Conservation (phyloP, 2,888 invertebrate species). For the Ophion ellenae region DNA sequence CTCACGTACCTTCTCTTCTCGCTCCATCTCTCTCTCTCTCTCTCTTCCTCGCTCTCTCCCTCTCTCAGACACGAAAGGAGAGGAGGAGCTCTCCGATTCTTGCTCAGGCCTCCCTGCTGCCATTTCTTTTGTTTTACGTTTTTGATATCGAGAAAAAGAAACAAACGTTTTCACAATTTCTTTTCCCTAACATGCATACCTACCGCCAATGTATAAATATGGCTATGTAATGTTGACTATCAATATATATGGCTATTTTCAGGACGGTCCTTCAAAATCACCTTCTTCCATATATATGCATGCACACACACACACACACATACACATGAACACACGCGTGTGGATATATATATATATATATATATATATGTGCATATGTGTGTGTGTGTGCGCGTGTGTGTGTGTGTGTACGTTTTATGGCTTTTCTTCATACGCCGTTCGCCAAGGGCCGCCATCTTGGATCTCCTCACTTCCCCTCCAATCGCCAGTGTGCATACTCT, state of each 20-base stretch:
- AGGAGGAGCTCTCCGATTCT: conserved; percentile 76
- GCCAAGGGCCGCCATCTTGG: conserved; percentile 61
- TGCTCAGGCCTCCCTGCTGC: conserved; percentile 68
- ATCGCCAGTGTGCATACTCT: conserved; percentile 1
- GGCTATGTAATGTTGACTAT: too few relatives aligned
- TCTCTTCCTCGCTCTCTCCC: background rate
- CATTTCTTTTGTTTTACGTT: background rate
- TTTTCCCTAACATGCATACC: background rate
- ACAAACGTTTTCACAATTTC: background rate
- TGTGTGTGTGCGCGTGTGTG: too few relatives aligned
- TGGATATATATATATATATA: too few relatives aligned
- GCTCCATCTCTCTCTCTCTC: background rate
- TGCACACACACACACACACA: background rate
- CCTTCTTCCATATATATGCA: conserved; percentile 5
- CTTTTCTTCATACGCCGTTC: conserved; percentile 45
- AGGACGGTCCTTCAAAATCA: conserved; percentile 4
- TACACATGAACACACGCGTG: too few relatives aligned
- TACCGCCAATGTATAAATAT: too few relatives aligned
- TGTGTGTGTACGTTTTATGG: conserved; percentile 36
- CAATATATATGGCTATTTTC: background rate
- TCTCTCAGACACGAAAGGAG: conserved; percentile 67
- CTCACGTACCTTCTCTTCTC: background rate
- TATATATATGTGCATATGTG: too few relatives aligned
- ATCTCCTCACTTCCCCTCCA: conserved; percentile 53
- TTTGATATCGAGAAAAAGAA: too few relatives aligned